Conservation (phyloP, 2,888 invertebrate species). For the Malthinus flaveolus region DNA sequence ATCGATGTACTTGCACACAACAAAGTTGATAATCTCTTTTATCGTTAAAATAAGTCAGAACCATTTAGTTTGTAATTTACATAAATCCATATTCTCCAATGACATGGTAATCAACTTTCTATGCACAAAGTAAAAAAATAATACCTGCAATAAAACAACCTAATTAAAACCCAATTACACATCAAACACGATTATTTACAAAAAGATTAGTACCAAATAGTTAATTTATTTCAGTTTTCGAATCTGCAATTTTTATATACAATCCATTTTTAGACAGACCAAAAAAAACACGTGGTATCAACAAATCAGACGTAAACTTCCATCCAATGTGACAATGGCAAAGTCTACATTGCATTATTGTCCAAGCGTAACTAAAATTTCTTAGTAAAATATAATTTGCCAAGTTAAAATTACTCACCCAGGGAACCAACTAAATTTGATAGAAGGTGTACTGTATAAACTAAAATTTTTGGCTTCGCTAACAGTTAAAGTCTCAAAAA, state of each 20-base stretch:
- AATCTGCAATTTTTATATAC: constrained; percentile 37
- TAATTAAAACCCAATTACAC: too few relatives aligned
- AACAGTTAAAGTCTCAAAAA: constrained; percentile 80
- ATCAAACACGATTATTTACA: too few relatives aligned
- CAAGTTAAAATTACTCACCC: constrained; percentile 59
- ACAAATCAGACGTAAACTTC: constrained; percentile 71
- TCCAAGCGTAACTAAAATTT: constrained; percentile 75
- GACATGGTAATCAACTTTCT: too few relatives aligned
- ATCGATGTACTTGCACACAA: too few relatives aligned
- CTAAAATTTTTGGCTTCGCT: constrained; percentile 58
- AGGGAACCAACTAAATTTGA: constrained; percentile 84
- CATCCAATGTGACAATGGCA: constrained; percentile 79
- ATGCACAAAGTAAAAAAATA: too few relatives aligned
- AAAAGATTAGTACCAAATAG: too few relatives aligned
- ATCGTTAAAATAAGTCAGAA: too few relatives aligned
- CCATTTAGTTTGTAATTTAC: too few relatives aligned
- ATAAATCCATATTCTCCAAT: too few relatives aligned
- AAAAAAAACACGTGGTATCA: constrained; percentile 71
- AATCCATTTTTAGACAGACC: constrained; percentile 66
- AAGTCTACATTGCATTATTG: constrained; percentile 68
- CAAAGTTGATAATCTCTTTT: too few relatives aligned
- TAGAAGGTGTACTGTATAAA: constrained; percentile 62
- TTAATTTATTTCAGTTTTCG: neutral
- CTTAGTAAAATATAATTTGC: constrained; percentile 7
- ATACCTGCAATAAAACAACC: too few relatives aligned